Evolutionary conservation across 2,113 vertebrate species (phyloP), one percentile per base, ranked within the genome.

Genomic region (Percopsis transmontana): DNA sequence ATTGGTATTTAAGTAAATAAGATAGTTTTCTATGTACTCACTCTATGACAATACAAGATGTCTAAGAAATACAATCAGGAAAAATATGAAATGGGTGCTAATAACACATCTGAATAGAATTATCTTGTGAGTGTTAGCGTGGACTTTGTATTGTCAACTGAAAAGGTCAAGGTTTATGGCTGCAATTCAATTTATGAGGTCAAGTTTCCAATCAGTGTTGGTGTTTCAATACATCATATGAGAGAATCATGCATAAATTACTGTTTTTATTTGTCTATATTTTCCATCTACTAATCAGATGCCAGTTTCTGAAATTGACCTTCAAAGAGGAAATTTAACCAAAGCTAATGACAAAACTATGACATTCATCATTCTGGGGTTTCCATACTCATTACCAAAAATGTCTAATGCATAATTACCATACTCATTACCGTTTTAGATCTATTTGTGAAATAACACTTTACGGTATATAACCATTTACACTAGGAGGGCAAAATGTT

Each of bases 91-190:
- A 7, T 33, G 47, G 33, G 14, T 53, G 27, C n/a, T 52, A 7
- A 12, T 23, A 3, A 62, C 33, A 45, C 42, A 33, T 62, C 66
- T 68, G n/a, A 56, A 12, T n/a, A 50, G 54, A 10, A 33, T 52
- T 13, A 50, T 70, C 38, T 21, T 1, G 24, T 53, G n/a, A 69
- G 10, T 41, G 12, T 52, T 53, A 18, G n/a, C 47, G 48, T 51
- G 10, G 20, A 41, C 57, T 68, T 48, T 63, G 51, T 20, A 45
- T 15, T 33, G 51, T 15, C 27, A 62, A 47, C 61, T 33, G 27
- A 65, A 74, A 84, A 85, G 79, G 73, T 80, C 77, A 76, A 5
- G 47, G 58, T 67, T 70, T 64, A 75, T 79, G 58, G 65, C 50
- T 71, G n/a, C 66, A 39, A 68, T 74, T 39, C 21, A 52, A 42